These are phyloP conservation scores for Sminthurides bifidus DNA, from an alignment of 1,140 invertebrate species.

Conservation along the genomic window DNA sequence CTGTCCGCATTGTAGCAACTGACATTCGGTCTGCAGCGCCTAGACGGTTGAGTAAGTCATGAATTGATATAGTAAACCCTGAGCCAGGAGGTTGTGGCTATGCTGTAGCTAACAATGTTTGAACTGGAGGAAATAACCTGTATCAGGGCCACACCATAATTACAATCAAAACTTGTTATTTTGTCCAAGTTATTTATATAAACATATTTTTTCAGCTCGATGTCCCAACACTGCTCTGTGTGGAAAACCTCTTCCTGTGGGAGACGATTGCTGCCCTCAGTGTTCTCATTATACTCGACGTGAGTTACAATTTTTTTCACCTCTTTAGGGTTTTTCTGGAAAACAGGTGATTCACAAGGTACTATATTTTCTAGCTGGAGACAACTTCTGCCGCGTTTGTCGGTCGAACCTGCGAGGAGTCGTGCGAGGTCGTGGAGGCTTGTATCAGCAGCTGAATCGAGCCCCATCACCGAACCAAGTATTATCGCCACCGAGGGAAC, in stretches of 20 bases:
- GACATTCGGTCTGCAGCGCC: constrained; percentile 26
- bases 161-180: not conserved
- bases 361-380: constrained; percentile 13
- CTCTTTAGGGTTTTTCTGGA: not conserved
- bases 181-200: not conserved
- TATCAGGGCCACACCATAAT: not conserved
- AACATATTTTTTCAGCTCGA: constrained; percentile 17
- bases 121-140: too few relatives aligned
- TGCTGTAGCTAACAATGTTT: too few relatives aligned
- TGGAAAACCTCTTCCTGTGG: constrained; percentile 25
- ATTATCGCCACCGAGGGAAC: constrained; percentile 12
- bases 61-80: constrained; percentile 1
- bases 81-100: too few relatives aligned
- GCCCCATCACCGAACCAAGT: constrained; percentile 25
- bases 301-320: not conserved
- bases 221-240: constrained; percentile 27
- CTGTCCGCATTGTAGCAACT: constrained; percentile 26
- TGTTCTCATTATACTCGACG: constrained; percentile 28
- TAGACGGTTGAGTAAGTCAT: constrained; percentile 19
- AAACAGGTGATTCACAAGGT: not conserved
- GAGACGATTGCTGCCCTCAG: constrained; percentile 22
- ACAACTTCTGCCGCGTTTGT: constrained; percentile 30
- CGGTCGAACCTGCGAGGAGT: constrained; percentile 23
- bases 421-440: constrained; percentile 25
- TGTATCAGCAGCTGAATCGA: constrained; percentile 26